Percentiles rank a stretch among this genome's conserved stretches.
phyloP scores from a whole-genome alignment of 2,888 invertebrate species.

The Disparrhopalites patrizii region DNA sequence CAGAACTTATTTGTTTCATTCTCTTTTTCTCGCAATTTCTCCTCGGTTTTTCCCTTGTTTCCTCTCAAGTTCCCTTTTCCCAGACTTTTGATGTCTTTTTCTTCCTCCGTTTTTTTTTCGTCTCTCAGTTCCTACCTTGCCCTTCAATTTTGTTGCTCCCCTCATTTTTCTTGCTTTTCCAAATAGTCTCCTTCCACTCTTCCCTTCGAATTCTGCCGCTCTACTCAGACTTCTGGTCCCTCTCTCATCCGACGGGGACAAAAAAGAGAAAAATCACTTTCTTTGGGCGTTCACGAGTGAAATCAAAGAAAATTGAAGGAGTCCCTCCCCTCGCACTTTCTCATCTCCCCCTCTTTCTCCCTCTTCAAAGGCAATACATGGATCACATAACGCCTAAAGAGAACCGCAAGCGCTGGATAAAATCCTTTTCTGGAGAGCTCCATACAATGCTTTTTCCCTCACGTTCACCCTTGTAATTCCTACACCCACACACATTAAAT shows the following conservation, averaged over 20 bases:
- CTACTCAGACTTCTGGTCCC: background rate
- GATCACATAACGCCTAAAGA: background rate
- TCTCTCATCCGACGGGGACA: background rate
- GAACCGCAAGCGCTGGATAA: no score
- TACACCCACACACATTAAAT: background rate
- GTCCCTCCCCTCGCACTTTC: no score
- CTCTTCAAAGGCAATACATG: no score
- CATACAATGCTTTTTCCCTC: background rate
- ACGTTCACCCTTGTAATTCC: background rate
- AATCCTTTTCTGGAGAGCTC: no score
- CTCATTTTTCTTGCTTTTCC: background rate
- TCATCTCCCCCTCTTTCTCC: no score
- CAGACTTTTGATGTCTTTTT: background rate
- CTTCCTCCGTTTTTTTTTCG: background rate
- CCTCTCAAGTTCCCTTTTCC: no score
- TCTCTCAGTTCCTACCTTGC: no score
- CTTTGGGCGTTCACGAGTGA: slow-evolving; percentile 25
- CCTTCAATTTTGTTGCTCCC: background rate
- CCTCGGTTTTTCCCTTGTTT: background rate
- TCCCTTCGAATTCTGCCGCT: background rate
- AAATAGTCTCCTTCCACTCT: background rate
- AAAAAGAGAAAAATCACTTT: slow-evolving; percentile 5
- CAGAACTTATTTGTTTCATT: no score
- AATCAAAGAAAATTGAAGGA: slow-evolving; percentile 27
- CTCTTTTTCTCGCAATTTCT: no score